These are phyloP conservation scores for Chrysolina oricalcia DNA, from an alignment of 2,888 invertebrate genomes.

Conservation along the genomic window DNA sequence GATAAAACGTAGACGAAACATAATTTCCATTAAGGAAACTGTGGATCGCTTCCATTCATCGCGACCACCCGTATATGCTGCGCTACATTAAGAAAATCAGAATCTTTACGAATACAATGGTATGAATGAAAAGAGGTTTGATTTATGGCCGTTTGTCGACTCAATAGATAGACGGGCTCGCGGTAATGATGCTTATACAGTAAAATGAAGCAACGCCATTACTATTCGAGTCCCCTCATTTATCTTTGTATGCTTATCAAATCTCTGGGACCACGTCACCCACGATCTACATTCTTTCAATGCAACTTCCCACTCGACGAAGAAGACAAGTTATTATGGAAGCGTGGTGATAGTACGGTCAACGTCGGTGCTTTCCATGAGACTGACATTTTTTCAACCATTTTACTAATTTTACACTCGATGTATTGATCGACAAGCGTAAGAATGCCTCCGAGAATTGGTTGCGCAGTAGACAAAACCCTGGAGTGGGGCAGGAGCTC, in stretches of 20 bases:
- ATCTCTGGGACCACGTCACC: slow-evolving; percentile 6
- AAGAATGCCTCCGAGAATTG: no score
- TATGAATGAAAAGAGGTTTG: slow-evolving; percentile 21
- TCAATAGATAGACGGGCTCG: neutral
- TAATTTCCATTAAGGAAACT: no score
- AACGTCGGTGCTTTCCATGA: neutral
- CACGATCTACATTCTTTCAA: slow-evolving; percentile 18
- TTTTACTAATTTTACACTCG: no score
- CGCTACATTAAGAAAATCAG: neutral
- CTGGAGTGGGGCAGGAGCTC: no score
- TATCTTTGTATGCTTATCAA: slow-evolving; percentile 19
- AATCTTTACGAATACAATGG: slow-evolving; percentile 5
- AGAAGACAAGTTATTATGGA: slow-evolving; percentile 1
- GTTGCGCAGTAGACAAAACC: no score
- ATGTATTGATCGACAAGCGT: no score
- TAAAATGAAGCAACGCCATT: slow-evolving; percentile 14
- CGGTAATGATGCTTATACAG: slow-evolving; percentile 18
- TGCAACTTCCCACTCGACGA: slow-evolving; percentile 18
- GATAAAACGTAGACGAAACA: no score
- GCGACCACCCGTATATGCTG: neutral
- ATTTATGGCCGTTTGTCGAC: slow-evolving; percentile 22
- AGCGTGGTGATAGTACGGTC: neutral
- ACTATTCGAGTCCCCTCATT: slow-evolving; percentile 10
- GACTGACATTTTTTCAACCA: no score
- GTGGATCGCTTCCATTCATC: neutral